Evolutionary conservation across 2,888 invertebrate species (phyloP).

Genomic region (Hoplodrina ambigua): DNA sequence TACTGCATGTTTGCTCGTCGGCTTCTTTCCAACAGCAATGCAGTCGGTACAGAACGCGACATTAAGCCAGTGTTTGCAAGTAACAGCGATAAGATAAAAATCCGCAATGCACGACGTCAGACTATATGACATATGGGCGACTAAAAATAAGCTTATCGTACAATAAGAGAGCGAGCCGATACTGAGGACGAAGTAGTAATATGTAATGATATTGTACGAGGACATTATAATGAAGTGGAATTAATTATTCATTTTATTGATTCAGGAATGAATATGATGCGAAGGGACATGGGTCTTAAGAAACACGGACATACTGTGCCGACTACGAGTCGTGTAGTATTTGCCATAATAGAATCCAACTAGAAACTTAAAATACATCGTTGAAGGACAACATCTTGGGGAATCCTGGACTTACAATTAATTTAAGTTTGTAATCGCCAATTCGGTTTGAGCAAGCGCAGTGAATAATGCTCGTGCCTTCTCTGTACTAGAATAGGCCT

Average conservation of each 20-base stretch:
- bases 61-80: conserved; percentile 60
- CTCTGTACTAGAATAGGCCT: too few relatives aligned
- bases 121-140: conserved; percentile 54
- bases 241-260: conserved; percentile 24
- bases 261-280: conserved; percentile 3
- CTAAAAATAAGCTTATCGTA: conserved; percentile 69
- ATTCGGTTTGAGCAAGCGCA: too few relatives aligned
- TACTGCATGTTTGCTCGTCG: conserved; percentile 43
- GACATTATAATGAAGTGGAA: conserved; percentile 25
- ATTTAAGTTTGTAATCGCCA: too few relatives aligned
- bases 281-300: background rate
- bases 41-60: conserved; percentile 46
- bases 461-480: too few relatives aligned
- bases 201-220: conserved; percentile 39
- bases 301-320: background rate
- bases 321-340: background rate
- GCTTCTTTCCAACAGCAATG: conserved; percentile 53
- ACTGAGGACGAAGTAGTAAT: conserved; percentile 46
- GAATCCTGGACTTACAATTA: too few relatives aligned
- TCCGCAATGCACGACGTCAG: conserved; percentile 66
- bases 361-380: too few relatives aligned
- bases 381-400: too few relatives aligned
- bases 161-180: conserved; percentile 37
- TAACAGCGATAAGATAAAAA: conserved; percentile 72
- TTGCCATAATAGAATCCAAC: background rate